Evolutionary conservation across 2,797 vertebrate species (phyloP).

Genomic region (Petrocephalus sullivani): DNA sequence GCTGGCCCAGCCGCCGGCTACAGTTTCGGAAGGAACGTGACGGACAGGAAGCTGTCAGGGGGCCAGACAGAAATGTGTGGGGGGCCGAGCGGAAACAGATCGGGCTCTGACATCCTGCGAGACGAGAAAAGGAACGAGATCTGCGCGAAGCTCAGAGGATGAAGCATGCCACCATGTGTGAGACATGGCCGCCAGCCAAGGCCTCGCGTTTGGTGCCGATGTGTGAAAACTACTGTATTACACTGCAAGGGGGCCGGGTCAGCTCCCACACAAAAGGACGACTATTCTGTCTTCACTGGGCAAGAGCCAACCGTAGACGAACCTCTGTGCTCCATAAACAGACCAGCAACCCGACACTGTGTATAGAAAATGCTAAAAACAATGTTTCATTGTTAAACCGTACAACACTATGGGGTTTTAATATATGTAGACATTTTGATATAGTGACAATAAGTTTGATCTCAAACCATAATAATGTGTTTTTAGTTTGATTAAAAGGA

Average conservation of each 20-base stretch:
- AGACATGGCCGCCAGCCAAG: not conserved
- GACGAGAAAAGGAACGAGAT: not conserved
- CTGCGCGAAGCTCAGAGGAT: not conserved
- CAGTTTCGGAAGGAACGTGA: not conserved
- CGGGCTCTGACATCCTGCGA: too few relatives aligned
- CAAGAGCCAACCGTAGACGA: not conserved
- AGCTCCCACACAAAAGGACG: not conserved
- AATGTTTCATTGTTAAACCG: not conserved
- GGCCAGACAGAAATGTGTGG: constrained; percentile 14
- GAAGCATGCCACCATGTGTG: not conserved
- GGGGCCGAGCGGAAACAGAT: not conserved
- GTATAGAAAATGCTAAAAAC: not conserved
- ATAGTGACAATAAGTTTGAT: not conserved
- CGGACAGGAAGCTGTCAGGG: constrained; percentile 20
- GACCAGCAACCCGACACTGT: not conserved
- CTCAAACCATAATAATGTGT: not conserved
- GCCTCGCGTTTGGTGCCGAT: not conserved
- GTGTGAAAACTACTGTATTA: not conserved
- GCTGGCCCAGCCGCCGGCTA: constrained; percentile 4
- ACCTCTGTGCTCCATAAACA: not conserved
- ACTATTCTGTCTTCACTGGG: not conserved
- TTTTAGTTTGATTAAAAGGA: not conserved
- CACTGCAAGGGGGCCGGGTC: not conserved
- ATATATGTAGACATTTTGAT: not conserved
- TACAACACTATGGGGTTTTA: not conserved